Evolutionary conservation across 2,113 vertebrate genomes (phyloP).

Genomic region (Toxotes jaculatrix): DNA sequence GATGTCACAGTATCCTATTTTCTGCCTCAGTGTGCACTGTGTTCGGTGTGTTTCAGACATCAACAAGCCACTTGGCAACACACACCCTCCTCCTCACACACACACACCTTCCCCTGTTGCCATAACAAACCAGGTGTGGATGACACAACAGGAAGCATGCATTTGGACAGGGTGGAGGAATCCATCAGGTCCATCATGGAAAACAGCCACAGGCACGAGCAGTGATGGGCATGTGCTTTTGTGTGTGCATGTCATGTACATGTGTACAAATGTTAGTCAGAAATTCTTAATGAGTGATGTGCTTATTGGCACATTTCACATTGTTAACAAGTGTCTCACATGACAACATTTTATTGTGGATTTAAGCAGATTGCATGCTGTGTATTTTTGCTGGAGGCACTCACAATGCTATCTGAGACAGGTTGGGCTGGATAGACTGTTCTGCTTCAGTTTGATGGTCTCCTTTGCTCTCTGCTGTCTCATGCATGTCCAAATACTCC

Average conservation of each 20-base stretch:
- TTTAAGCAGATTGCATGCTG: neutral
- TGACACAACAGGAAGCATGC: constrained; percentile 57
- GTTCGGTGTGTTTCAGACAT: constrained; percentile 34
- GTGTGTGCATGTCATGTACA: neutral
- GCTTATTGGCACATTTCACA: neutral
- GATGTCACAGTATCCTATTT: constrained; percentile 9
- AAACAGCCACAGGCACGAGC: constrained; percentile 17
- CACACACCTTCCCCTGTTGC: constrained; percentile 51
- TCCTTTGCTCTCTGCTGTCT: neutral
- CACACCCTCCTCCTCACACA: constrained; percentile 24
- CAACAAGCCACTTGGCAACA: constrained; percentile 34
- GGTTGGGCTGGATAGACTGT: constrained; percentile 13
- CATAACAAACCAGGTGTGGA: constrained; percentile 65
- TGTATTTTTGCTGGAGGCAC: constrained; percentile 33
- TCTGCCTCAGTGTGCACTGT: neutral
- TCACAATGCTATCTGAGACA: constrained; percentile 27
- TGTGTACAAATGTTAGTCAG: neutral
- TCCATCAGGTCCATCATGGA: constrained; percentile 43
- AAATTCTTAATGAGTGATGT: neutral
- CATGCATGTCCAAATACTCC: too few relatives aligned
- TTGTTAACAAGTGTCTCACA: neutral
- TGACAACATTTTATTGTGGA: neutral
- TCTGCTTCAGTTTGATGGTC: neutral
- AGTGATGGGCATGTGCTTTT: neutral
- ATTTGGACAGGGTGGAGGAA: constrained; percentile 31